Conservation (phyloP, 1,140 invertebrate species). For the Lasaia peninsularis region DNA sequence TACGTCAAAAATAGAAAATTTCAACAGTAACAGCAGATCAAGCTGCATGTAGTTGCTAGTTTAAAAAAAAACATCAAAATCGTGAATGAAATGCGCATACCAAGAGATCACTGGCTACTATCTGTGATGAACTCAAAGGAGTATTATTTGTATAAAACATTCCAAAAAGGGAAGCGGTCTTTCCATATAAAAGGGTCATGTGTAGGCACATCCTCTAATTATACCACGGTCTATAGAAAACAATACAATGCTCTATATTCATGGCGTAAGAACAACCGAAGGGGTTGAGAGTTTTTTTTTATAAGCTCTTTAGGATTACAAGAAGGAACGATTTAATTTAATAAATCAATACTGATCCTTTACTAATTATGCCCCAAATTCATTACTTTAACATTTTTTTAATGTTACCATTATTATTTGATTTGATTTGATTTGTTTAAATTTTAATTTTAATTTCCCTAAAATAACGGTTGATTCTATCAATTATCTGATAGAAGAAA, state of each 20-base stretch:
- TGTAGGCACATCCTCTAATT: conserved; percentile 32
- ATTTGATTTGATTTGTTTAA: too few species aligned
- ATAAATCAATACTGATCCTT: too few species aligned
- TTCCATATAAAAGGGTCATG: conserved; percentile 33
- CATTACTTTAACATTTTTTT: too few species aligned
- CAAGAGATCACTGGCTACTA: conserved; percentile 32
- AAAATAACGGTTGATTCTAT: too few species aligned
- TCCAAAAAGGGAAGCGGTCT: conserved; percentile 42
- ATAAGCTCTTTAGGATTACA: not conserved
- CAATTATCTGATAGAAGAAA: too few species aligned
- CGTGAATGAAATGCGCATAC: conserved; percentile 34
- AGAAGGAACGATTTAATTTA: too few species aligned
- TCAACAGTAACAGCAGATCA: too few species aligned
- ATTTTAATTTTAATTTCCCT: too few species aligned
- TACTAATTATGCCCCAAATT: too few species aligned
- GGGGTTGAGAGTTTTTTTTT: not conserved
- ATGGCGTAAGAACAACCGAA: not conserved
- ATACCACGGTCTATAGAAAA: conserved; percentile 15
- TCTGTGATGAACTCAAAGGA: conserved; percentile 38
- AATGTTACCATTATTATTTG: too few species aligned
- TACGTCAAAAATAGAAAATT: too few species aligned
- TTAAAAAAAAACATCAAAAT: not conserved
- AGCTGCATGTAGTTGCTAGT: too few species aligned
- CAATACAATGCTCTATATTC: conserved; percentile 9
- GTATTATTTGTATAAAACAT: conserved; percentile 51